phyloP scores from a whole-genome alignment of 2,113 vertebrate genomes.

The Paedocypris sp. region DNA sequence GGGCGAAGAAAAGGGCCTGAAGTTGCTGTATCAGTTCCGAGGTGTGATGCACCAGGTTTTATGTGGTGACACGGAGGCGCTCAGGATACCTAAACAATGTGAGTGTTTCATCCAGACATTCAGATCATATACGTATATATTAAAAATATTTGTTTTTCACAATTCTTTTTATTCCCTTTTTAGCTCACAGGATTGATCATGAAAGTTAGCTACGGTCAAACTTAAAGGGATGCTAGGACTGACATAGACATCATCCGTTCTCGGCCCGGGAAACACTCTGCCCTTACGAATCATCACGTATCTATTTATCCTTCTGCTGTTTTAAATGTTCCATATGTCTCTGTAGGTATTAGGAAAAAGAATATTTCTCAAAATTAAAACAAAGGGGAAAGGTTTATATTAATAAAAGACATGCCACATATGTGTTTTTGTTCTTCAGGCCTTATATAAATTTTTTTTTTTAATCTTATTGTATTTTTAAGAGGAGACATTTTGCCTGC shows the following conservation, averaged over 20 bases:
- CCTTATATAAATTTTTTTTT: no score
- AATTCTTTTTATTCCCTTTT: no score
- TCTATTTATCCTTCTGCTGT: constrained; percentile 45
- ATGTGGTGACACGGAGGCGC: constrained; percentile 78
- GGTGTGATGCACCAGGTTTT: constrained; percentile 95
- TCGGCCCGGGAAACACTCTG: constrained; percentile 44
- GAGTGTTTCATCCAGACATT: constrained; percentile 48
- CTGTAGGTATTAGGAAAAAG: no score
- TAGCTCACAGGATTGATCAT: constrained; percentile 93
- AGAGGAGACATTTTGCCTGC: no score
- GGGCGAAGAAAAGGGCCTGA: constrained; percentile 93
- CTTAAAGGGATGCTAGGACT: constrained; percentile 40
- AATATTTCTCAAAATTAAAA: no score
- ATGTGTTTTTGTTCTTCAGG: no score
- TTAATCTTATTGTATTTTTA: no score
- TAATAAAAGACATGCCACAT: no score
- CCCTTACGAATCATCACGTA: constrained; percentile 35
- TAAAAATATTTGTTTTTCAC: not conserved
- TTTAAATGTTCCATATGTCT: constrained; percentile 23
- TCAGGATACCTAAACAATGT: constrained; percentile 99
- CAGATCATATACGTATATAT: not conserved
- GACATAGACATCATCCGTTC: constrained; percentile 32
- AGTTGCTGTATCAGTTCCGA: constrained; percentile 96
- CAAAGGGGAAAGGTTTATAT: no score
- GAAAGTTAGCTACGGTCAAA: constrained; percentile 70